Conservation (phyloP, 1,140 invertebrate genomes). For the Anagrus nilaparvatae region DNA sequence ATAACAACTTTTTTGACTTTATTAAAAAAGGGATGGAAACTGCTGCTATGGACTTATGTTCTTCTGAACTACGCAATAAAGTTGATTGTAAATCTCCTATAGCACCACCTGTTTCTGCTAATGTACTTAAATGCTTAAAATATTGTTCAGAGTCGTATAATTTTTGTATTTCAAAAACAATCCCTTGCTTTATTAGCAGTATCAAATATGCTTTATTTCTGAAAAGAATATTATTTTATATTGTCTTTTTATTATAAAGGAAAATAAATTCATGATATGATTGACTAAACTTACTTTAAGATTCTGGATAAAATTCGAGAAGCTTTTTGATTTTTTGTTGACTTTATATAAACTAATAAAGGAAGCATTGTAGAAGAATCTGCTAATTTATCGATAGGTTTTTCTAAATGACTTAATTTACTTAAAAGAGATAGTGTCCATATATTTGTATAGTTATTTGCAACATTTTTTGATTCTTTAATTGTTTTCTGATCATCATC, state of each 20-base stretch:
- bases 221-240: constrained; percentile 9
- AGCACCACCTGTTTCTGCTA: constrained; percentile 30
- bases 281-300: constrained; percentile 21
- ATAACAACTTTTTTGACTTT: constrained; percentile 23
- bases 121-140: constrained; percentile 17
- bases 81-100: constrained; percentile 29
- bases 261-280: not conserved
- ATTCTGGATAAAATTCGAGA: constrained; percentile 29
- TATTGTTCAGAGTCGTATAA: constrained; percentile 27
- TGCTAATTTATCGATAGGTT: constrained; percentile 29
- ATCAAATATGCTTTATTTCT: constrained; percentile 33
- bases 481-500: constrained; percentile 14
- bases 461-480: constrained; percentile 10
- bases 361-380: constrained; percentile 31
- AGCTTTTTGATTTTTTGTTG: constrained; percentile 24
- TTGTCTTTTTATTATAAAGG: not conserved
- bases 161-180: constrained; percentile 32
- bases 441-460: constrained; percentile 16
- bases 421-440: constrained; percentile 28
- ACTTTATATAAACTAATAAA: constrained; percentile 30
- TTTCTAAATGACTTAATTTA: constrained; percentile 23
- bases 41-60: constrained; percentile 27
- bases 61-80: constrained; percentile 27
- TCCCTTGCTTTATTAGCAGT: constrained; percentile 33
- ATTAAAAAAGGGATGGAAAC: constrained; percentile 37